Base-by-base conservation (phyloP, 2,113 vertebrate genomes). In the Gila orcuttii region DNA sequence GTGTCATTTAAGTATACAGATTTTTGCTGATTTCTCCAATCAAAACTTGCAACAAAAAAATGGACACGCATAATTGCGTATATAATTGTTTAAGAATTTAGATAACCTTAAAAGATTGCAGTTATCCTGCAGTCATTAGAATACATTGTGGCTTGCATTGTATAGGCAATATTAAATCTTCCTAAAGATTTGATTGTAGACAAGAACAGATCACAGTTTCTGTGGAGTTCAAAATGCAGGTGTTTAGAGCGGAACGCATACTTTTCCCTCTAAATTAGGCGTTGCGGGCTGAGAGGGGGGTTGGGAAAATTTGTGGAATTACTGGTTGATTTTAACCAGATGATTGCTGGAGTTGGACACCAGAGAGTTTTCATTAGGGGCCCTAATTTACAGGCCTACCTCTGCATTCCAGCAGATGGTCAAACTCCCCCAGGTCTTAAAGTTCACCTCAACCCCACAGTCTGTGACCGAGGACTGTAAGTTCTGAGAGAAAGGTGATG, bases 271-370 rank as follows among this genome's bases (percentile, higher is more conserved):
- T 96, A 97, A 97, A 97, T 98, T 96, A 98, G 96, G 96, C 95
- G 95, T 96, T 95, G 96, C 96, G 96, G 95, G 95, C 95, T 96
- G 90, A 92, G 93, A 95, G 92, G 96, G 95, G 96, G 93, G 94
- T 95, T 92, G 92, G 95, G 96, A 96, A 98, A 98, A 98, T 98
- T 96, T 97, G 97, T 95, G 95, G 96, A 98, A 98, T 98, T 98
- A 98, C 96, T 94, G 96, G 95, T 96, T 99, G 97, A 99, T 99
- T 98, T 97, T 97, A 98, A 98, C 97, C 98, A 98, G 97, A 98
- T 99, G 98, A 99, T 97, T 96, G 96, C 95, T 96, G 94, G 94
- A 95, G 96, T 98, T 95, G 96, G 96, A 97, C 96, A 97, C 96
- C 96, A 95, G 96, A 92, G 92, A 92, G 91, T 96, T 98, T 98